phyloP scores from a whole-genome alignment of 2,888 invertebrate genomes.

The Lottia gigantea region DNA sequence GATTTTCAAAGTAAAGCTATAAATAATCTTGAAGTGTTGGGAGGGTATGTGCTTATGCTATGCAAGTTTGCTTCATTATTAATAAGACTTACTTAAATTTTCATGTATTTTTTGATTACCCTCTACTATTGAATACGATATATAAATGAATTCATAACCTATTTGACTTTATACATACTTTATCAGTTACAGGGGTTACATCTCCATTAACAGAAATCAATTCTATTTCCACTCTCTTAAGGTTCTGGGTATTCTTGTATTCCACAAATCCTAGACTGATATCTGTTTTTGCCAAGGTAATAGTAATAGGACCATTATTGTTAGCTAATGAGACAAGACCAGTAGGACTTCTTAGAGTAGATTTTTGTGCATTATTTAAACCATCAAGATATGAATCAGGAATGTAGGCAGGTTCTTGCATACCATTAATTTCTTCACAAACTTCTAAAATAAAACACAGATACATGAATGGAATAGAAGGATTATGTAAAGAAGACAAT shows the following conservation, averaged over 20 bases:
- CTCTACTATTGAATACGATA: too few species aligned
- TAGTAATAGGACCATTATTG: not conserved
- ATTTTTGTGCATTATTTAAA: not conserved
- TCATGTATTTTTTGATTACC: too few species aligned
- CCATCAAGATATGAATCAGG: not conserved
- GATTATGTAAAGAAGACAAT: too few species aligned
- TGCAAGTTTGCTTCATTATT: too few species aligned
- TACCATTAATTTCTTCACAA: constrained; percentile 3
- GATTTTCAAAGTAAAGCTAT: too few species aligned
- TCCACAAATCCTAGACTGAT: not conserved
- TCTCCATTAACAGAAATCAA: not conserved
- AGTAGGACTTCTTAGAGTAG: too few species aligned
- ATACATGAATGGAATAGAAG: too few species aligned
- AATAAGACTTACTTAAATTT: too few species aligned
- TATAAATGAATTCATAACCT: too few species aligned
- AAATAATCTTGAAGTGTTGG: too few species aligned
- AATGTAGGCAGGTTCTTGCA: not conserved
- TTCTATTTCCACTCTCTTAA: not conserved
- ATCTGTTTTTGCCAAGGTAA: not conserved
- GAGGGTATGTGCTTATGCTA: too few species aligned
- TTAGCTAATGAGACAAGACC: not conserved
- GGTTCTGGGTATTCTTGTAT: not conserved
- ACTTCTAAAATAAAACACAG: not conserved
- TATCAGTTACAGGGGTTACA: not conserved
- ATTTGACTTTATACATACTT: not conserved